Conservation (phyloP, 2,888 invertebrate genomes). For the Acrocera orbiculus region DNA sequence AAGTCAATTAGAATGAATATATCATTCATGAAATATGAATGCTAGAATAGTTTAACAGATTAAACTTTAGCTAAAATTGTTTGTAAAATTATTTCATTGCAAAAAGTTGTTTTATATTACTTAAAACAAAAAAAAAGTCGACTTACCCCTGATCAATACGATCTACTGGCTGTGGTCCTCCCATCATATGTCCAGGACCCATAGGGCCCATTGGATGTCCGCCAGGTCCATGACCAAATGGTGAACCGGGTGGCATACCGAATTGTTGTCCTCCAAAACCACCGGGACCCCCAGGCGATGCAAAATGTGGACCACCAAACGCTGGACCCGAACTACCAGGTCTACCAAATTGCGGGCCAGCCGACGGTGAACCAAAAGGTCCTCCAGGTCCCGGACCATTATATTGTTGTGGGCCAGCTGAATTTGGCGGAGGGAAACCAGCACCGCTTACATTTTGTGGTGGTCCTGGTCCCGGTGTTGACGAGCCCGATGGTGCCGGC, state of each 20-base stretch:
- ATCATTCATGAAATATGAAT: too few species aligned
- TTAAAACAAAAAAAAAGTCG: not conserved
- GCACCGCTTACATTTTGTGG: constrained; percentile 38
- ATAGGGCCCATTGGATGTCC: constrained; percentile 34
- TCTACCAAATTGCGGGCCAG: constrained; percentile 43
- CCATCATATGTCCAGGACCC: constrained; percentile 35
- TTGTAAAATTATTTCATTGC: too few species aligned
- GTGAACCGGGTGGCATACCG: constrained; percentile 52
- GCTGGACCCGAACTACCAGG: constrained; percentile 53
- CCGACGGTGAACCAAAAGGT: constrained; percentile 51
- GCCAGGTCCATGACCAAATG: constrained; percentile 50
- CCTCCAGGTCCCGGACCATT: constrained; percentile 42
- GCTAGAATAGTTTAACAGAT: too few species aligned
- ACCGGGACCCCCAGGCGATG: constrained; percentile 36
- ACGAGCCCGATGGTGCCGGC: constrained; percentile 65
- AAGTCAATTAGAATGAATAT: too few species aligned
- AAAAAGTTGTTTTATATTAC: too few species aligned
- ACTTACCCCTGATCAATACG: constrained; percentile 61
- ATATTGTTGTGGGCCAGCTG: constrained; percentile 39
- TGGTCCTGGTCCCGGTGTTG: constrained; percentile 61
- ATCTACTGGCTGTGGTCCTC: constrained; percentile 62
- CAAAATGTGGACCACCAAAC: constrained; percentile 35
- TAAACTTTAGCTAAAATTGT: too few species aligned
- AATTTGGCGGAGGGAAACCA: constrained; percentile 36
- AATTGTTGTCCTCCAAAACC: constrained; percentile 48